Evolutionary conservation across 2,888 invertebrate genomes (phyloP), one percentile per base, ranked within the genome.

Genomic region (Caenorhabditis becei): DNA sequence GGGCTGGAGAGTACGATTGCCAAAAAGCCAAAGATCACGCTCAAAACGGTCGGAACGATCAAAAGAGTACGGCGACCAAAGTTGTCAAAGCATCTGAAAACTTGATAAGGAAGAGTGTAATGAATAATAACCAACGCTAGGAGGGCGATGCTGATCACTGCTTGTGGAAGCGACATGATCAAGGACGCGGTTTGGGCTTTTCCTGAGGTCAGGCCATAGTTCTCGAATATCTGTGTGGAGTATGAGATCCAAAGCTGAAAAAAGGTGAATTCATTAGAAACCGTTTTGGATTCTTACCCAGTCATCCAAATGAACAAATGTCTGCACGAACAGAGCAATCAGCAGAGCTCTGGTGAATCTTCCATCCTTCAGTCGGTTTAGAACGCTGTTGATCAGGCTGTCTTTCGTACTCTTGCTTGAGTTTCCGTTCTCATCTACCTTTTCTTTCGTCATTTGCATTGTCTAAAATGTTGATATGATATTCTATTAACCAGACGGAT

Each of bases 191-290:
- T 74, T 66, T 86, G 89, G 1, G 89, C 88, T 28, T 77, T 67
- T 44, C 78, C 69, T 0, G 87, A 71, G 10, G 79, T 53, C 26
- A 87, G 67, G 4, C 89, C 89, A 20, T 74, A 82, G 24, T 83
- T 86, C 65, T 88, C 89, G 58, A 89, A 89, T 20, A 89, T 88
- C 24, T 87, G 86, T 1, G 89, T 89, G 0, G 89, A 89, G 61
- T 89, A 89, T 2, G 88, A 87, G 47, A 89, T 87, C 89, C 89
- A 89, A 10, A 89, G 82, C 89, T 89, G 74, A 72, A 88, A 47
- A 5, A n/a, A n/a, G n/a, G n/a, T 54, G 4, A 65, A 24, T 16
- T 67, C 54, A 49, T 28, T 0, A 44, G 7, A n/a, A n/a, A n/a
- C n/a, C n/a, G n/a, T n/a, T n/a, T n/a, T n/a, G n/a, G 26, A 0